Evolutionary conservation across 1,140 invertebrate species (phyloP).

Genomic region (Heliconius nattereri): DNA sequence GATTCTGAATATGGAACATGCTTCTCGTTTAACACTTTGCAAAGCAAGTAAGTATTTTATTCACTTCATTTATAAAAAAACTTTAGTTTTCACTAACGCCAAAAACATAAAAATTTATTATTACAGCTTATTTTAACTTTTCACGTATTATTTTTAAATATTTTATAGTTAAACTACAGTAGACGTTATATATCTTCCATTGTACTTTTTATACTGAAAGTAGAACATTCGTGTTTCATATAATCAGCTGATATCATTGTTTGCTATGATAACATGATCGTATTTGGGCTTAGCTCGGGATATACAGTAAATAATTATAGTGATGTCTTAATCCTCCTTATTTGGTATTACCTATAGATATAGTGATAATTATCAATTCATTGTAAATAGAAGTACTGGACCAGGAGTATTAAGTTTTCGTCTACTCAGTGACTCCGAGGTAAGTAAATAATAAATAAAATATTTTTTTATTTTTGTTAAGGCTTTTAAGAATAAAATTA

Average conservation of each 20-base stretch:
- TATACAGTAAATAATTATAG: constrained; percentile 2
- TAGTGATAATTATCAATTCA: constrained; percentile 30
- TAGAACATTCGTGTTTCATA: constrained; percentile 24
- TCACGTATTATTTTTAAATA: not conserved
- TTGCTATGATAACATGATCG: constrained; percentile 27
- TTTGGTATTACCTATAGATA: not conserved
- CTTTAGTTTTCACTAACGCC: not conserved
- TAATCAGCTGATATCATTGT: constrained; percentile 42
- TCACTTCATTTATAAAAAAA: not conserved
- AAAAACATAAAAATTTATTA: not conserved
- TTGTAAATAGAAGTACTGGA: constrained; percentile 68
- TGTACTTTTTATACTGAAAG: not conserved
- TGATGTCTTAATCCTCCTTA: not conserved
- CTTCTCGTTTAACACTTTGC: constrained; percentile 81
- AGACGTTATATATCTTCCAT: not conserved
- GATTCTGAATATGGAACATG: constrained; percentile 82
- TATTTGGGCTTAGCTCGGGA: constrained; percentile 9
- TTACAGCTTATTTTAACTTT: not conserved
- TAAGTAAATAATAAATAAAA: constrained; percentile 15
- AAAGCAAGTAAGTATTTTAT: constrained; percentile 67
- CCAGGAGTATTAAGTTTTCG: constrained; percentile 75
- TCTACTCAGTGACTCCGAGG: constrained; percentile 63
- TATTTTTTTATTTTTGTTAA: not conserved
- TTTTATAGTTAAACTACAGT: not conserved
- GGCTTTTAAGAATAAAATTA: not conserved